phyloP scores from a whole-genome alignment of 2,797 vertebrate genomes.

The Ambastaia sidthimunki region DNA sequence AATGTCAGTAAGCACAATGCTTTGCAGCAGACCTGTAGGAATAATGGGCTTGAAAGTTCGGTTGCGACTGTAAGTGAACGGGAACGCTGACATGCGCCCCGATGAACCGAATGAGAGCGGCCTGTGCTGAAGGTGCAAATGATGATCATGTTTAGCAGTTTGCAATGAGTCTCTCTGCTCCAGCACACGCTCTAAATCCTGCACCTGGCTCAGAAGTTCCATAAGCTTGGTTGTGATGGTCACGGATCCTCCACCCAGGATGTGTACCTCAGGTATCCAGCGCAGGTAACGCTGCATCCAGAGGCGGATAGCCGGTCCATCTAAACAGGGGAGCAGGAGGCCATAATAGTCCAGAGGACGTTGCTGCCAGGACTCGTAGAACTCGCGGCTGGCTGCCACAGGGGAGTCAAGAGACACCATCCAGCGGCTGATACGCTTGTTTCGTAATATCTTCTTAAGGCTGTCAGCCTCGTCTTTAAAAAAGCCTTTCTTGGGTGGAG shows the following conservation, averaged over 20 bases:
- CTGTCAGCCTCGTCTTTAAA: conserved; percentile 88
- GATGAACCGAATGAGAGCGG: conserved; percentile 75
- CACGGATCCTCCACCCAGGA: conserved; percentile 80
- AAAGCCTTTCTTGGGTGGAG: conserved; percentile 84
- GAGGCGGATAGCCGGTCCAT: conserved; percentile 81
- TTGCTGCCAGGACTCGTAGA: conserved; percentile 84
- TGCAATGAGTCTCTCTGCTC: conserved; percentile 60
- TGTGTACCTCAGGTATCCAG: conserved; percentile 88
- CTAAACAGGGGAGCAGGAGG: conserved; percentile 80
- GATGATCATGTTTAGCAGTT: not conserved
- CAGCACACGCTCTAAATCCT: conserved; percentile 76
- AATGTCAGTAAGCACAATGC: conserved; percentile 79
- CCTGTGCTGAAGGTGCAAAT: conserved; percentile 72
- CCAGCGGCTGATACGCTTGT: conserved; percentile 85
- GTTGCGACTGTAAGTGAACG: conserved; percentile 79
- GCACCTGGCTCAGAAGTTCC: conserved; percentile 81
- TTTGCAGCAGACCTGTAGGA: conserved; percentile 81
- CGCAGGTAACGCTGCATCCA: conserved; percentile 88
- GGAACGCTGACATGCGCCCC: conserved; percentile 83
- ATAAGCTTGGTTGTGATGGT: conserved; percentile 77
- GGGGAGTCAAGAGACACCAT: conserved; percentile 83
- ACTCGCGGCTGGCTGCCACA: conserved; percentile 75
- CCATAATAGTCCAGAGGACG: conserved; percentile 82
- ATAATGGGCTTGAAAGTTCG: conserved; percentile 81
- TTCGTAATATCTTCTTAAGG: conserved; percentile 86